Percentiles rank a stretch among this genome's conserved stretches.
Conservation (phyloP, 1,140 invertebrate genomes). For the Ceratitis capitata region DNA sequence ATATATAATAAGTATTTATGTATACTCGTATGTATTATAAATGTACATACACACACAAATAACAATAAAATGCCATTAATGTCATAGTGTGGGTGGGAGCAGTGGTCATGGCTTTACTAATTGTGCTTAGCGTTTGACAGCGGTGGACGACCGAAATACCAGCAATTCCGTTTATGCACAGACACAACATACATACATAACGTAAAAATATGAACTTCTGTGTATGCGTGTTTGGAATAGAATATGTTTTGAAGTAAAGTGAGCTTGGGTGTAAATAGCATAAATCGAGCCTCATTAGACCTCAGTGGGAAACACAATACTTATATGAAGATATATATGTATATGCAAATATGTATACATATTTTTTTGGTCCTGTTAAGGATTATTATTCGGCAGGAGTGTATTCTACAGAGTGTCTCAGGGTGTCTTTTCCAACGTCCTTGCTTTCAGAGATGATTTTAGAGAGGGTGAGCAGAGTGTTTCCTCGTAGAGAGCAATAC, state of each 20-base stretch:
- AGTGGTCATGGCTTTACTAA: background rate
- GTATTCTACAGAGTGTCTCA: too few relatives aligned
- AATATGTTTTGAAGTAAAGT: background rate
- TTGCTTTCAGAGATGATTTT: too few relatives aligned
- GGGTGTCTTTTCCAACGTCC: too few relatives aligned
- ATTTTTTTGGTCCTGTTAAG: too few relatives aligned
- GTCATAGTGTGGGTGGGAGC: background rate
- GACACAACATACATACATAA: background rate
- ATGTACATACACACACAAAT: background rate
- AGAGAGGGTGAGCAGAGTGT: too few relatives aligned
- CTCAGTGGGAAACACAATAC: background rate
- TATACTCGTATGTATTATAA: background rate
- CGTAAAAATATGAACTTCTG: background rate
- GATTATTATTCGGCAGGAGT: too few relatives aligned
- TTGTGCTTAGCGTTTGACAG: background rate
- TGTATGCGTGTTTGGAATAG: background rate
- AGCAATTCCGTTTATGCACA: background rate
- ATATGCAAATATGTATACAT: background rate
- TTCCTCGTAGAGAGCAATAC: too few relatives aligned
- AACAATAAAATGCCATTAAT: background rate
- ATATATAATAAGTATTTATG: background rate
- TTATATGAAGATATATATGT: background rate
- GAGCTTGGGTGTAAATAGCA: background rate
- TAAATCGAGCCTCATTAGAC: background rate
- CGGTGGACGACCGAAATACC: background rate